Evolutionary conservation across 1,140 invertebrate species (phyloP), one percentile per base, ranked within the genome.

Genomic region (Argopecten irradians): DNA sequence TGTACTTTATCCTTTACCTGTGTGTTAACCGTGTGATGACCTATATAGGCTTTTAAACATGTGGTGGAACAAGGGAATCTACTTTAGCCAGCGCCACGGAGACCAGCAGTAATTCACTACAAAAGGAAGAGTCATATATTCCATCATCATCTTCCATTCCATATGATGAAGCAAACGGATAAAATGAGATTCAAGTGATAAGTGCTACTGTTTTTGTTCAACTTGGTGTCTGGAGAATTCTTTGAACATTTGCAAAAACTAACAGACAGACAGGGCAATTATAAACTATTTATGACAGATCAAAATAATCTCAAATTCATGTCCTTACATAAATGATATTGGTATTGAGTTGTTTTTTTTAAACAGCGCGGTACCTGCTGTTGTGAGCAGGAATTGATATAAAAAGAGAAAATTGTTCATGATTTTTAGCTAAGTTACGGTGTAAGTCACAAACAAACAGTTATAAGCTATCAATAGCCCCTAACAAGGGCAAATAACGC

Each of bases 61-160:
- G 55, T 71, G 8, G 28, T 28, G 0, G 55, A 71, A 71, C 55
- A 71, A 71, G 55, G 28, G n/a, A 71, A 71, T 28, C 55, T 71
- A 71, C 55, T 71, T 71, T 71, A 16, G 22, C 55, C 14, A 71
- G 55, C 55, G 55, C 55, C 55, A 71, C 22, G 5, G 5, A 28
- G 55, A 71, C 55, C 9, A 19, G 9, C 2, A 19, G 13, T 46
- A 46, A 46, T 46, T 19, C 55, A 5, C 1, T 28, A 71, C 55
- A 71, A 71, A 71, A 71, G n/a, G n/a, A 71, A 71, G 5, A 71
- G 55, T n/a, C 55, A 71, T 71, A 71, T n/a, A 71, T 71, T 71
- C 28, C 28, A 8, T n/a, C n/a, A 71, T 71, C 55, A 28, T 3
- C 22, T 71, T n/a, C n/a, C 43, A 28, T 28, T 71, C 55, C 11